Percentiles rank a stretch among this genome's conserved stretches.
phyloP scores from a whole-genome alignment of 2,113 vertebrate genomes.

The Ellobius talpinus region DNA sequence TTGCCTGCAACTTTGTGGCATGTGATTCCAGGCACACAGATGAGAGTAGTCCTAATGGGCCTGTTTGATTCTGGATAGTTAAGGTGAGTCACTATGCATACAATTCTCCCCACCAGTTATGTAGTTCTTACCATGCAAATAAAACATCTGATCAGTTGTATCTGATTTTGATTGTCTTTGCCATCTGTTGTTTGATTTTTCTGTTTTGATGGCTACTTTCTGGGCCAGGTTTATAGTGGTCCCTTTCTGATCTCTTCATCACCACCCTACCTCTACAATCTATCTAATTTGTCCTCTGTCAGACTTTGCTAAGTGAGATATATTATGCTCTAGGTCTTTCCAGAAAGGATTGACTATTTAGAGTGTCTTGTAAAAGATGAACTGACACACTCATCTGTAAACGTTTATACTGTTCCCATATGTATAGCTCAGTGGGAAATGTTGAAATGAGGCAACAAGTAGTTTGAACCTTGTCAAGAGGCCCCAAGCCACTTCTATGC shows the following conservation, averaged over 20 bases:
- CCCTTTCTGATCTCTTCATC: not conserved
- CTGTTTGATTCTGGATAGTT: not conserved
- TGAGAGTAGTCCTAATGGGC: not conserved
- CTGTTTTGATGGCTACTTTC: not conserved
- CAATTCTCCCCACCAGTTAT: not conserved
- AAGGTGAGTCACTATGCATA: not conserved
- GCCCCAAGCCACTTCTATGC: not conserved
- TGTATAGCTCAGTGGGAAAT: not conserved
- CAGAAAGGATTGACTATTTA: conserved; percentile 5
- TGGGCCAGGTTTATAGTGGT: not conserved
- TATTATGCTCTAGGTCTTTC: not conserved
- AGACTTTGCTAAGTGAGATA: not conserved
- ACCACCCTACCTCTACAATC: not conserved
- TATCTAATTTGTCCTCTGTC: not conserved
- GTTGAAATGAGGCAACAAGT: not conserved
- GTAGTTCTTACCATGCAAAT: not conserved
- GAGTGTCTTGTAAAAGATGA: not conserved
- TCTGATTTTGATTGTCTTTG: not conserved
- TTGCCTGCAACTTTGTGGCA: not conserved
- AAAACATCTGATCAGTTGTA: not conserved
- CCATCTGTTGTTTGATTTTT: not conserved
- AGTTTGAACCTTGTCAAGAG: not conserved
- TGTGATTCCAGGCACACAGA: not conserved
- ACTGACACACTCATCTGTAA: not conserved
- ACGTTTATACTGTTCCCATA: not conserved